Conservation (phyloP, 1,140 invertebrate genomes). For the Lycorma delicatula region DNA sequence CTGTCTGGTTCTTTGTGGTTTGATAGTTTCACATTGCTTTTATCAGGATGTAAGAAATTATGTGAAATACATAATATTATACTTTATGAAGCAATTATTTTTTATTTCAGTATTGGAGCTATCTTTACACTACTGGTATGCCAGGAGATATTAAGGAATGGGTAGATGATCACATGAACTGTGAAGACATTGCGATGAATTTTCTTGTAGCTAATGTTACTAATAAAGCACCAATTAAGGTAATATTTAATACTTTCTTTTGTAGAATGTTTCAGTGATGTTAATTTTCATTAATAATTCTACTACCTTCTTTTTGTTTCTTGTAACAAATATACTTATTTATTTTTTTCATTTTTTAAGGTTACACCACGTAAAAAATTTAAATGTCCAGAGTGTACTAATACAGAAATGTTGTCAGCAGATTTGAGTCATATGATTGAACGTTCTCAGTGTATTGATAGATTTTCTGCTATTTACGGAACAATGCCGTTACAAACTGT, state of each 20-base stretch:
- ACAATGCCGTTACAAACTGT: slow-evolving; percentile 80
- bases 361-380: slow-evolving; percentile 97
- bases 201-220: slow-evolving; percentile 86
- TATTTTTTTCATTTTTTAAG: slow-evolving; percentile 36
- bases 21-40: too few relatives aligned
- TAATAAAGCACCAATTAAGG: slow-evolving; percentile 88
- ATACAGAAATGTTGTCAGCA: slow-evolving; percentile 88
- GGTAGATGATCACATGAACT: slow-evolving; percentile 90
- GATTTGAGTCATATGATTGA: slow-evolving; percentile 90
- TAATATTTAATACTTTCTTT: slow-evolving; percentile 32
- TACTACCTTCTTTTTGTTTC: neutral
- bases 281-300: neutral
- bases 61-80: neutral
- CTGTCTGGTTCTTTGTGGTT: too few relatives aligned
- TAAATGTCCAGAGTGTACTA: slow-evolving; percentile 90
- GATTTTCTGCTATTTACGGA: slow-evolving; percentile 75
- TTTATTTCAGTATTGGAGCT: slow-evolving; percentile 64
- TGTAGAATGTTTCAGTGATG: neutral
- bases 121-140: slow-evolving; percentile 77
- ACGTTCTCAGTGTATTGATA: slow-evolving; percentile 84
- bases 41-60: too few relatives aligned
- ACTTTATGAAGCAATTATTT: neutral
- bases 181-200: slow-evolving; percentile 93
- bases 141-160: slow-evolving; percentile 68
- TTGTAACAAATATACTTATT: neutral